Percentiles rank a stretch among this genome's conserved stretches.
phyloP scores from a whole-genome alignment of 2,888 invertebrate genomes.

The Ectropis crepuscularia region DNA sequence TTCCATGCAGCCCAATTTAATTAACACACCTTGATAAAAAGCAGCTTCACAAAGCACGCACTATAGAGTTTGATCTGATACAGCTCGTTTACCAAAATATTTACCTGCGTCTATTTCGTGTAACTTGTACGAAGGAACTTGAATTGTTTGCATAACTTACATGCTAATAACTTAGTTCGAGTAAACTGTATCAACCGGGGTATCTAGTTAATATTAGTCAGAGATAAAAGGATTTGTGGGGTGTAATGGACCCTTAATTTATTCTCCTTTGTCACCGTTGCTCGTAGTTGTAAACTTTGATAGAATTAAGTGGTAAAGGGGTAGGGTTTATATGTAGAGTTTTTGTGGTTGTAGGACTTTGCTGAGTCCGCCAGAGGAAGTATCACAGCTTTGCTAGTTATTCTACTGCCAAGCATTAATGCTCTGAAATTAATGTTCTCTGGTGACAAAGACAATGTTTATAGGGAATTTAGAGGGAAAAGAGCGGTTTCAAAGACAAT shows the following conservation, averaged over 20 bases:
- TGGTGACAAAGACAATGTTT: too few species aligned
- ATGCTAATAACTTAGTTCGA: slow-evolving; percentile 13
- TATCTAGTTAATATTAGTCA: slow-evolving; percentile 14
- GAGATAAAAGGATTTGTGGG: slow-evolving; percentile 16
- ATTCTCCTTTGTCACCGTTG: slow-evolving; percentile 3
- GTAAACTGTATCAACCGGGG: slow-evolving; percentile 11
- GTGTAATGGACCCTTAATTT: slow-evolving; percentile 19
- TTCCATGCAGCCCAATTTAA: too few species aligned
- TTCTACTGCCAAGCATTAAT: too few species aligned
- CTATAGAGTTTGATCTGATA: neutral
- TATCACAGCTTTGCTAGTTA: too few species aligned
- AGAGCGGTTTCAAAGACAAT: too few species aligned
- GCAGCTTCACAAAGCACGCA: too few species aligned
- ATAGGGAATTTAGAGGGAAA: too few species aligned
- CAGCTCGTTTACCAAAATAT: neutral
- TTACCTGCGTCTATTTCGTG: neutral
- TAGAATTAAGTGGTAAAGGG: neutral
- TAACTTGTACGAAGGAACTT: slow-evolving; percentile 11
- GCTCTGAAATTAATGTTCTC: too few species aligned
- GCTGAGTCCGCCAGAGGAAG: too few species aligned
- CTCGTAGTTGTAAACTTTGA: slow-evolving; percentile 3
- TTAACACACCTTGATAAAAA: too few species aligned
- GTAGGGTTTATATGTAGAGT: too few species aligned
- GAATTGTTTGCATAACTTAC: slow-evolving; percentile 22
- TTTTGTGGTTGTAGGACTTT: too few species aligned